These are phyloP conservation scores for Bombus superbus DNA, from an alignment of 1,140 invertebrate genomes.

Conservation along the genomic window DNA sequence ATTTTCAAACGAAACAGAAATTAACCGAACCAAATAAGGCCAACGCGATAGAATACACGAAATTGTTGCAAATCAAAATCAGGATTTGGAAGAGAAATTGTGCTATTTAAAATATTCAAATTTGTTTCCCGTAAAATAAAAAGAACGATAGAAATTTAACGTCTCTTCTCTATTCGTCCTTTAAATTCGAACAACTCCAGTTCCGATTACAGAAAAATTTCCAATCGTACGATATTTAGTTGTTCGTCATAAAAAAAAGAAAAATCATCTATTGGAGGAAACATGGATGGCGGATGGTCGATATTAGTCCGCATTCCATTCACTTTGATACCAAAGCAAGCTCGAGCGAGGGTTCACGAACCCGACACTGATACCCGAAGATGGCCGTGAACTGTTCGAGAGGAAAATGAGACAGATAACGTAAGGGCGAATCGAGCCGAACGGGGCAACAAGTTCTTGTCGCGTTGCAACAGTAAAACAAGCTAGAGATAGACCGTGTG, in stretches of 20 bases:
- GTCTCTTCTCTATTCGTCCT: too few species aligned
- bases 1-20: neutral
- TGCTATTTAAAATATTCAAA: too few species aligned
- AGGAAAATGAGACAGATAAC: constrained; percentile 55
- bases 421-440: constrained; percentile 27
- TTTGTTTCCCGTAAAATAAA: too few species aligned
- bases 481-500: constrained; percentile 41
- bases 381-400: constrained; percentile 71
- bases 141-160: too few species aligned
- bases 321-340: constrained; percentile 18
- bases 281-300: constrained; percentile 28
- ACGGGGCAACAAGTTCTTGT: constrained; percentile 50
- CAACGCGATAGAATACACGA: neutral
- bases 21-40: neutral
- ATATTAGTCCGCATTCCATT: constrained; percentile 59
- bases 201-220: too few species aligned
- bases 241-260: too few species aligned
- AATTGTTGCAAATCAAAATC: neutral
- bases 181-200: too few species aligned
- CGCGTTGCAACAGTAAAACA: constrained; percentile 57
- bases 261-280: neutral
- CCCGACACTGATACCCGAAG: constrained; percentile 68
- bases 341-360: constrained; percentile 51
- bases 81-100: too few species aligned
- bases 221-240: too few species aligned